Conservation (phyloP, 2,888 invertebrate genomes). For the Lordiphosa andalusiaca region DNA sequence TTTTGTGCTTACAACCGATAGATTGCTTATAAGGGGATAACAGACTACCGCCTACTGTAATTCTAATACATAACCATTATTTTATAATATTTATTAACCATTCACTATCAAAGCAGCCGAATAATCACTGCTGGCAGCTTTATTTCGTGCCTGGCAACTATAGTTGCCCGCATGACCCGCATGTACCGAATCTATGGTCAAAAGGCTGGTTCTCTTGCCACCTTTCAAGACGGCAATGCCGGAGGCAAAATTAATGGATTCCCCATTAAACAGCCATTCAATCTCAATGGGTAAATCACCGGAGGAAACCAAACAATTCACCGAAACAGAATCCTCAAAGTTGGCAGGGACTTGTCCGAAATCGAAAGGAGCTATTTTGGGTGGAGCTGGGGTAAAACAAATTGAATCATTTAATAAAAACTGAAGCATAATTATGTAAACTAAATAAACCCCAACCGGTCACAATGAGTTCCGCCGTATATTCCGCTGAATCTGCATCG, state of each 20-base stretch:
- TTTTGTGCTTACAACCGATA: too few relatives aligned
- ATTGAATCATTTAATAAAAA: slow-evolving; percentile 25
- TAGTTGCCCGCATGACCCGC: slow-evolving; percentile 85
- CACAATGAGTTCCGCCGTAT: slow-evolving; percentile 86
- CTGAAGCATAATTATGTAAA: slow-evolving; percentile 16
- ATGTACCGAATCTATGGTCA: slow-evolving; percentile 85
- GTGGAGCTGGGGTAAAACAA: slow-evolving; percentile 83
- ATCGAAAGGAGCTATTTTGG: slow-evolving; percentile 88
- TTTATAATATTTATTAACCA: slow-evolving; percentile 60
- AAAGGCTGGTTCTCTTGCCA: slow-evolving; percentile 82
- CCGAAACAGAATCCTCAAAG: slow-evolving; percentile 86
- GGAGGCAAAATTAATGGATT: slow-evolving; percentile 71
- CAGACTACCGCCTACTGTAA: too few relatives aligned
- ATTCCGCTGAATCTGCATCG: slow-evolving; percentile 85
- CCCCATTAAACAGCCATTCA: slow-evolving; percentile 82
- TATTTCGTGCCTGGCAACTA: slow-evolving; percentile 84
- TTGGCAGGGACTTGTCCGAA: slow-evolving; percentile 88
- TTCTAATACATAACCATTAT: too few relatives aligned
- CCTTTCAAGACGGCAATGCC: slow-evolving; percentile 77
- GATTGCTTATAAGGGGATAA: too few relatives aligned
- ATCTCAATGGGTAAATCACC: slow-evolving; percentile 86
- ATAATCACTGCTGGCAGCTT: slow-evolving; percentile 81
- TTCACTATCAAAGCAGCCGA: slow-evolving; percentile 80
- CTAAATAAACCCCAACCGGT: slow-evolving; percentile 82
- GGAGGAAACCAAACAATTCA: slow-evolving; percentile 86